These are phyloP conservation scores for Cylloceria caligata DNA, from an alignment of 2,888 invertebrate species.

Conservation along the genomic window DNA sequence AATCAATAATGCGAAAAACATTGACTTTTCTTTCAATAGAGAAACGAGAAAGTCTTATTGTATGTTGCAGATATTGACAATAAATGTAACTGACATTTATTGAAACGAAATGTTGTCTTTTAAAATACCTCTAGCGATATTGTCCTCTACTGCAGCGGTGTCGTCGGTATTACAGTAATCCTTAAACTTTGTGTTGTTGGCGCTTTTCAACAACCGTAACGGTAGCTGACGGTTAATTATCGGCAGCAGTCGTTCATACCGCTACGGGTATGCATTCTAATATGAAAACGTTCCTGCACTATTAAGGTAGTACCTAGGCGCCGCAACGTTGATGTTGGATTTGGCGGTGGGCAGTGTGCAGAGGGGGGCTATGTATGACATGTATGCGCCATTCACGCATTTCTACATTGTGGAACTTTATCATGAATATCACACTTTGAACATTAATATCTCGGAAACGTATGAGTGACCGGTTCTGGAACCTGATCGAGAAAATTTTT, in stretches of 20 bases:
- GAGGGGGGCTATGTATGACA: too few species aligned
- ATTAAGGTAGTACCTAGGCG: too few species aligned
- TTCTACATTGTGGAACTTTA: too few species aligned
- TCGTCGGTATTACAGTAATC: conserved; percentile 12
- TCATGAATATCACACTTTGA: too few species aligned
- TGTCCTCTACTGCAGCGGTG: conserved; percentile 7
- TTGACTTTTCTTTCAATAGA: neutral
- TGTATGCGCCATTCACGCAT: too few species aligned
- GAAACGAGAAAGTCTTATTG: neutral
- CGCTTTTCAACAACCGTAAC: neutral
- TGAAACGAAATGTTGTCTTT: neutral
- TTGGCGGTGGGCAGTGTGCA: too few species aligned
- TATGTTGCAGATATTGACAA: neutral
- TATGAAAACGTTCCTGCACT: neutral
- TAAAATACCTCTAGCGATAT: conserved; percentile 2
- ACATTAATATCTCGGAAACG: too few species aligned
- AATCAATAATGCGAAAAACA: neutral
- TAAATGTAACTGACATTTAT: conserved; percentile 15
- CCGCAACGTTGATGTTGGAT: too few species aligned
- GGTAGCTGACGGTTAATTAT: neutral
- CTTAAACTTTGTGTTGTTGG: neutral
- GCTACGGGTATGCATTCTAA: neutral
- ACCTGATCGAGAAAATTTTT: too few species aligned
- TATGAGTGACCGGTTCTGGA: too few species aligned
- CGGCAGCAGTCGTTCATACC: conserved; percentile 10